Conservation (phyloP, 2,113 vertebrate genomes). For the Struthidea cinerea region DNA sequence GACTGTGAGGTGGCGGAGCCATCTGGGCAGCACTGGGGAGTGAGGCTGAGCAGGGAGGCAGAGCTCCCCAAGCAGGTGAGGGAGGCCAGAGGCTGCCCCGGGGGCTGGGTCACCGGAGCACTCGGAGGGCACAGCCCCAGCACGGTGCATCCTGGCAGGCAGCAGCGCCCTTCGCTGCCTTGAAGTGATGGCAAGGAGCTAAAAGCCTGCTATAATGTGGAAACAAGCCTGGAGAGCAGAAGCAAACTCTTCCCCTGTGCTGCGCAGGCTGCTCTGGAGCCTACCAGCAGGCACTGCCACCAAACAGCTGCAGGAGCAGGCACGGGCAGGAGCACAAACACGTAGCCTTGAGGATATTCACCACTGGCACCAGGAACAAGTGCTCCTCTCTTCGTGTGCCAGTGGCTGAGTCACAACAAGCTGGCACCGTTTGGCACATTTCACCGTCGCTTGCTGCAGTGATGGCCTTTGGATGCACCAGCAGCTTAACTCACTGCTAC, state of each 20-base stretch:
- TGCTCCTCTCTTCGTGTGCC: accelerated
- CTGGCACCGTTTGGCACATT: neutral
- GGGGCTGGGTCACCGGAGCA: neutral
- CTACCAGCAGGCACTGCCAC: neutral
- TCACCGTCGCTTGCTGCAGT: neutral
- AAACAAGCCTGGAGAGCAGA: neutral
- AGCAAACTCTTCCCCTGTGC: accelerated
- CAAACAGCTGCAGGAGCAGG: neutral
- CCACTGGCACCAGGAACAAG: neutral
- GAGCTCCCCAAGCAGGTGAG: neutral
- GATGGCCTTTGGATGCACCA: neutral
- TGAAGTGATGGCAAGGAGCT: neutral
- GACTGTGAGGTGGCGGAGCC: neutral
- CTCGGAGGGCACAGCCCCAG: accelerated
- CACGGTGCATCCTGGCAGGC: accelerated
- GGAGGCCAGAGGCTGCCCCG: accelerated
- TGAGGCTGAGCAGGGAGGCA: accelerated
- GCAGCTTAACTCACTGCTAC: neutral
- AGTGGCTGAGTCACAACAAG: neutral
- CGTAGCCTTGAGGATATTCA: neutral
- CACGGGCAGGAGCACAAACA: neutral
- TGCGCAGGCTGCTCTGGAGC: accelerated
- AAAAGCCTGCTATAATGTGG: neutral
- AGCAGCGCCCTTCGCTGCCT: neutral
- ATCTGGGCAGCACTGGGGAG: accelerated